Evolutionary conservation across 2,888 invertebrate species (phyloP).

Genomic region (Drosophila siamana): DNA sequence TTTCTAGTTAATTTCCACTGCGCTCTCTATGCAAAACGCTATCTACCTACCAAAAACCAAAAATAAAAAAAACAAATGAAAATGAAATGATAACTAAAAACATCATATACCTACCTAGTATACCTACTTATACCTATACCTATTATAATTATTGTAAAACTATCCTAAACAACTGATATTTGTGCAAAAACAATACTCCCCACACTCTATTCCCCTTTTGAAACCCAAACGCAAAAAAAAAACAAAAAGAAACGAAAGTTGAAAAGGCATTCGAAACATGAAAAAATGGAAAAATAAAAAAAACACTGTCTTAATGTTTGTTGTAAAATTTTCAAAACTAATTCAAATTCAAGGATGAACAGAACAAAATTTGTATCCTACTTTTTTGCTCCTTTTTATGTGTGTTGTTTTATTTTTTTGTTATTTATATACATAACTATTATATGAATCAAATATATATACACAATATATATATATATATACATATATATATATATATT

Average conservation of each 20-base stretch:
- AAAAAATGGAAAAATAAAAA: conserved; percentile 4
- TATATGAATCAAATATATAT: conserved; percentile 75
- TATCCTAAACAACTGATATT: conserved; percentile 59
- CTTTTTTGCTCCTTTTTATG: conserved; percentile 79
- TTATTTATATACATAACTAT: conserved; percentile 83
- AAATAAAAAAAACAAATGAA: background rate
- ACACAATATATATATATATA: conserved; percentile 35
- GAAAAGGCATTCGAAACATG: conserved; percentile 23
- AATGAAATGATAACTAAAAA: too few species aligned
- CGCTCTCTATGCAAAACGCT: conserved; percentile 50
- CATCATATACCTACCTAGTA: conserved; percentile 29
- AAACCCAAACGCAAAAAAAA: background rate
- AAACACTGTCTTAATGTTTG: conserved; percentile 62
- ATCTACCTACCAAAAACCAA: conserved; percentile 31
- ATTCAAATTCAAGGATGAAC: conserved; percentile 52
- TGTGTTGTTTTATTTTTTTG: conserved; percentile 82
- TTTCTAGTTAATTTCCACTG: conserved; percentile 43
- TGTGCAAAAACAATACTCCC: conserved; percentile 75
- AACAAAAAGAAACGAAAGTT: conserved; percentile 18
- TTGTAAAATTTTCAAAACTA: conserved; percentile 61
- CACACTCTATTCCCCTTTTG: conserved; percentile 47
- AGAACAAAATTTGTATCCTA: conserved; percentile 61
- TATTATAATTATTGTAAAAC: conserved; percentile 56
- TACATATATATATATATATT: conserved; percentile 37
- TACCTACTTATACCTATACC: conserved; percentile 40